phyloP scores from a whole-genome alignment of 2,888 invertebrate species.

The Drosophila formosana region DNA sequence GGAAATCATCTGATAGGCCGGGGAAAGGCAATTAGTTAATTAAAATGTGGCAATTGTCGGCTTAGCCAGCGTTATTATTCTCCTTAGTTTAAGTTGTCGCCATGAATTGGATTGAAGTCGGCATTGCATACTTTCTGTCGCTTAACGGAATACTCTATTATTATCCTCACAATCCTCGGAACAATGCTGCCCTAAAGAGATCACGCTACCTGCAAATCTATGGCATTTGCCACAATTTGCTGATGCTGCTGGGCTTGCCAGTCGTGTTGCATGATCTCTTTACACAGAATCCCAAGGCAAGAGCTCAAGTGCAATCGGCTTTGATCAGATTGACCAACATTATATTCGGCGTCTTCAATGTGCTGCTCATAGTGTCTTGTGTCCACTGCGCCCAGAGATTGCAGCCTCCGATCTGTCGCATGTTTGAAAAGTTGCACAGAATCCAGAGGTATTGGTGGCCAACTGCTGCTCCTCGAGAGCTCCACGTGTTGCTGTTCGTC shows the following conservation, averaged over 20 bases:
- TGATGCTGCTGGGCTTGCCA: conserved; percentile 3
- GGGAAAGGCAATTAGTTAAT: conserved; percentile 10
- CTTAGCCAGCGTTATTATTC: not conserved
- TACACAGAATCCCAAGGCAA: not conserved
- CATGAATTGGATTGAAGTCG: not conserved
- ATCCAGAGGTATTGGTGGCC: not conserved
- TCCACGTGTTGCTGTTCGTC: not conserved
- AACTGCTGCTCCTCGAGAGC: not conserved
- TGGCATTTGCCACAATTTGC: not conserved
- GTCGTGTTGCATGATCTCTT: conserved; percentile 1
- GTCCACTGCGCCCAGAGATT: conserved; percentile 1
- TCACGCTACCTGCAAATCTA: not conserved
- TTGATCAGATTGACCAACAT: not conserved
- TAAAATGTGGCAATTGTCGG: not conserved
- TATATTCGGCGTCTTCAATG: not conserved
- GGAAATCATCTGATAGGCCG: not conserved
- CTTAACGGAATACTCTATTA: not conserved
- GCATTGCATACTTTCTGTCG: not conserved
- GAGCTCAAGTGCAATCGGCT: not conserved
- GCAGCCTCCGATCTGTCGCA: not conserved
- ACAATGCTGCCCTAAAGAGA: not conserved
- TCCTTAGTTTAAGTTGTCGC: not conserved
- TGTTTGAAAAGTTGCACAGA: conserved; percentile 1
- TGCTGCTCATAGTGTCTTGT: not conserved
- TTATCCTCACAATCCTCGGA: not conserved